Evolutionary conservation across 2,888 invertebrate species (phyloP).

Genomic region (Eucera pruinosa): DNA sequence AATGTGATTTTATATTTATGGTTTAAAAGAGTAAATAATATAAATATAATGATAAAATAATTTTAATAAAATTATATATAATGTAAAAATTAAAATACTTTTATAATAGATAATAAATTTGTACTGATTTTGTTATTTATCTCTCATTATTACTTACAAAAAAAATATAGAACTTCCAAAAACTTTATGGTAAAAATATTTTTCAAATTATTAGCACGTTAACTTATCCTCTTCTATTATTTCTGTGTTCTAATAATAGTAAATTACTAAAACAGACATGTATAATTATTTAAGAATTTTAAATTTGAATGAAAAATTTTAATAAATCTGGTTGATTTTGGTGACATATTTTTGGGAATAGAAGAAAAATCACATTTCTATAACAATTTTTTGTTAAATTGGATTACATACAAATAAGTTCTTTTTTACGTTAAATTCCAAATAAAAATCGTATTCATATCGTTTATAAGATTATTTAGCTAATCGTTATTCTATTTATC

Average conservation of each 20-base stretch:
- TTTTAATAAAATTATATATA: too few relatives aligned
- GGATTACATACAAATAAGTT: neutral
- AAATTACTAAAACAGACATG: too few relatives aligned
- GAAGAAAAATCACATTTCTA: neutral
- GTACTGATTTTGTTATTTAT: too few relatives aligned
- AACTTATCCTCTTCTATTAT: too few relatives aligned
- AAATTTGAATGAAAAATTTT: neutral
- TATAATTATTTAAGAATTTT: neutral
- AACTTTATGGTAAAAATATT: too few relatives aligned
- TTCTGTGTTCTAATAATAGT: too few relatives aligned
- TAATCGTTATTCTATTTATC: constrained; percentile 1
- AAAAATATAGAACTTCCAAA: too few relatives aligned
- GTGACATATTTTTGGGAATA: neutral
- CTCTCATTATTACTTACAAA: neutral
- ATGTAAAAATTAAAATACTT: too few relatives aligned
- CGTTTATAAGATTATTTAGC: constrained; percentile 19
- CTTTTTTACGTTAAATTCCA: neutral
- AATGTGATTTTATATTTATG: constrained; percentile 33
- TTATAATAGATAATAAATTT: too few relatives aligned
- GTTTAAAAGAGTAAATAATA: too few relatives aligned
- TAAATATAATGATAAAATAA: too few relatives aligned
- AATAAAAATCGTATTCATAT: neutral
- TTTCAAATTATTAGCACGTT: too few relatives aligned
- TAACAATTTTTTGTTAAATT: neutral
- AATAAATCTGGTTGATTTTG: neutral